Base-by-base conservation (phyloP, 64 coral and sea anemone genomes). In the Montipora foliosa region DNA sequence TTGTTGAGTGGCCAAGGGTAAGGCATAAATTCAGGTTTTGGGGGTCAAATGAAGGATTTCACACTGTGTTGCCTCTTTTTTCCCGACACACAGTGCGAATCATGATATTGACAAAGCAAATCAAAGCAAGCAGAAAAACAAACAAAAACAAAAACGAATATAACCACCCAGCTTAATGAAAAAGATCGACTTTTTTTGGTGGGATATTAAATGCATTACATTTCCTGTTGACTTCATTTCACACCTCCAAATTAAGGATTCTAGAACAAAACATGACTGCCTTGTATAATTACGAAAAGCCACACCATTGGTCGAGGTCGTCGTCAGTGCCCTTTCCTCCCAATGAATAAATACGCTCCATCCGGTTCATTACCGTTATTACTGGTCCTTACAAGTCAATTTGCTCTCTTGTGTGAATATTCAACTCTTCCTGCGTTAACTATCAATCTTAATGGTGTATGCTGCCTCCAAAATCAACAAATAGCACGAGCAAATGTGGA, bases 401-500 rank as follows among this genome's bases (percentile, higher is more conserved):
- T 64, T 64, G 60, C 8, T 15, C 60, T 64, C 60, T 64, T 64
- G 60, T 64, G 60, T 15, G 13, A 15, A 11, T 64, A 64, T 64
- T 64, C 60, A 64, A 64, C 9, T 64, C 60, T 1, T 64, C 1
- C 60, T 64, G 60, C 13, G 13, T 64, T 64, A 64, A 64, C 60
- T 64, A 64, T 64, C 60, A 64, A 64, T 64, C 77, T 15, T 5
- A n/a, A 79, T 0, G 37, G 2, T 84, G 81, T 84, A 84, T 59
- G 53, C 60, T 44, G 46, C 58, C 58, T 84, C 83, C 6, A 81
- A 87, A 49, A 4, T 87, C 44, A 87, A 71, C 66, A 87, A 71
- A 19, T 67, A 87, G 48, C 61, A 87, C 44, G 64, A 73, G 25
- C 83, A 87, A 71, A 87, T 67, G 19, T 73, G 83, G 83, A 59